A percentile compares a stretch with the other conserved stretches of the same genome.
phyloP scores from a whole-genome alignment of 2,797 vertebrate genomes.

The Buphagus erythrorhynchus region DNA sequence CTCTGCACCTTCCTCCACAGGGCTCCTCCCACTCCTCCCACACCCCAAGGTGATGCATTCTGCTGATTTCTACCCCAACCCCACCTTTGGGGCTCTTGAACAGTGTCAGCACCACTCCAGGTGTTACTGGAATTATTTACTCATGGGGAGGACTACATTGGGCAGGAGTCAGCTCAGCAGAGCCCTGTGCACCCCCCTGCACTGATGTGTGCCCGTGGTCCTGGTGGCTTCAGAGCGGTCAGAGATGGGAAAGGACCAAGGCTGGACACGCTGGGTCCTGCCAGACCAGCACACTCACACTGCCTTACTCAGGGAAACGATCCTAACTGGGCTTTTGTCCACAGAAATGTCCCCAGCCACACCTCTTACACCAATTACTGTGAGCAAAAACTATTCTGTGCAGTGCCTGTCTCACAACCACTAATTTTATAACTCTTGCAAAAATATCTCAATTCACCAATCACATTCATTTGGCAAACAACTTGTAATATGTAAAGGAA shows the following conservation, averaged over 20 bases:
- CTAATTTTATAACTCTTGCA: background rate
- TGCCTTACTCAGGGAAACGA: background rate
- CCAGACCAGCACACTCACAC: background rate
- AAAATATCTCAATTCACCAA: background rate
- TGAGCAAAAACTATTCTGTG: background rate
- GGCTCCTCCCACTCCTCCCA: background rate
- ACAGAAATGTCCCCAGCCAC: background rate
- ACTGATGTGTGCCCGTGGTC: background rate
- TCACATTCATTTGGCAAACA: background rate
- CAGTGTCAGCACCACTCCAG: background rate
- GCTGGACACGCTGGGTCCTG: background rate
- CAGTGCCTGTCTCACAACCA: background rate
- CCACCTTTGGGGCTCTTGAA: background rate
- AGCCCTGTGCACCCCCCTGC: background rate
- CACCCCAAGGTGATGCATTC: background rate
- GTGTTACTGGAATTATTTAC: background rate
- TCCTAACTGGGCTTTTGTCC: background rate
- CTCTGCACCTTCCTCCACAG: background rate
- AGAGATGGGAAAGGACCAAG: background rate
- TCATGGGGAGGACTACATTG: background rate
- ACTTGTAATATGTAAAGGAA: background rate
- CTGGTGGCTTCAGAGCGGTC: background rate
- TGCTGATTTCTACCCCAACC: background rate
- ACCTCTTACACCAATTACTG: background rate
- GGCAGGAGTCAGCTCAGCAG: background rate